Base-by-base conservation (phyloP, 2,888 invertebrate species). In the Ypsolopha sequella region DNA sequence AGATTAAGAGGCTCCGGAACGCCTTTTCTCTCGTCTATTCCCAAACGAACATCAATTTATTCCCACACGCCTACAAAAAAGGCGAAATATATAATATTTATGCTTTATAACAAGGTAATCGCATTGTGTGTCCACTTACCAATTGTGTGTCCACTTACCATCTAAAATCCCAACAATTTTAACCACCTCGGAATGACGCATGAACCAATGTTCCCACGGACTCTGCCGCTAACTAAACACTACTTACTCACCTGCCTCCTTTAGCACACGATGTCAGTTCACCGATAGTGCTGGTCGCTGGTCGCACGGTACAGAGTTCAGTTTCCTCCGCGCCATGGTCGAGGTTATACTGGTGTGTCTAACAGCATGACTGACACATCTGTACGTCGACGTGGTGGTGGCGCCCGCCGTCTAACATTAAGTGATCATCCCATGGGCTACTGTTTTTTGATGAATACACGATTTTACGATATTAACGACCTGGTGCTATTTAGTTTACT, bases 71-170 rank as follows among this genome's bases (percentile, higher is more conserved):
- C 34, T n/a, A n/a, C 46, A 35, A 35, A 35, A 43, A 46, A 46
- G 35, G 46, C 35, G 46, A 46, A 46, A 46, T 35, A 46, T 46
- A 46, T 46, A 35, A 46, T 46, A 46, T 46, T 46, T 13, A 45
- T 10, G 34, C 6, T 46, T 46, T 46, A 24, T 24, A 46, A 46
- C 46, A 35, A 46, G 46, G 46, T 46, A 46, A 46, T 46, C 34
- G 46, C 7, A 10, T 46, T 34, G 46, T 46, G 34, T 46, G 35
- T 46, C 46, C 46, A 46, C 46, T 46, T 46, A 46, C 46, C 35
- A 9, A 10, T 46, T 34, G 46, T 46, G 34, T 46, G 35, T 46
- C 46, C 46, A 46, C 46, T 46, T 46, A 46, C 46, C 35, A 9
- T 8, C 14, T 43, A 14, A 46, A 46, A 46, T 46, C 35, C 35